Base-by-base conservation (phyloP, 2,888 invertebrate species). In the Odiellus spinosus region DNA sequence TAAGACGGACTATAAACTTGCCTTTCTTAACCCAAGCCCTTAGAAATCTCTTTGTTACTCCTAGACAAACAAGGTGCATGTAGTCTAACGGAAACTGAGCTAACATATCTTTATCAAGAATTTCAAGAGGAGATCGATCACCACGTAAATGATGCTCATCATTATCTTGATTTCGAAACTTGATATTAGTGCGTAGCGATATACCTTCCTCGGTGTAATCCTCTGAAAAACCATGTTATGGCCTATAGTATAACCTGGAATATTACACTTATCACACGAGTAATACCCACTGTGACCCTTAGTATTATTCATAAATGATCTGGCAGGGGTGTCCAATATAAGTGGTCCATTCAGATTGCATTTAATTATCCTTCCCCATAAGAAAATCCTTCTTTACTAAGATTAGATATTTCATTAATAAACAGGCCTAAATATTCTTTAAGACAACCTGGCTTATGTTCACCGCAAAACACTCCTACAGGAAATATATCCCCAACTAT, bases 101-200 rank as follows among this genome's bases (percentile, higher is more conserved):
- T 2, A 49, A 34, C 33, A 49, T 36, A 11, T 40, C 49, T n/a
- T 46, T 18, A 26, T 19, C 33, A 5, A 45, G 8, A 8, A 36
- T 2, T 14, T 19, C 14, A 8, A 46, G 26, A 17, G 44, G 44
- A 21, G 39, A 45, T 8, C 5, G 52, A 17, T 50, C 47, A 6
- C 17, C 38, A 15, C 46, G 50, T 15, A 34, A 32, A 39, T 56
- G 57, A 45, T 56, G 56, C 12, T 52, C 53, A 40, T 52, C 47
- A 46, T 56, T 46, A 17, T 15, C 14, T 42, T 46, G 48, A 33
- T 46, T 50, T 35, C 45, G 8, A 48, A 58, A 56, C 8, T 40
- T 26, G 3, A 33, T 18, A 46, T 58, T 52, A 35, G 53, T 55
- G 36, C 54, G 15, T 20, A 50, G 32, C 15, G 42, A 6, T 19